Evolutionary conservation across 2,888 invertebrate species (phyloP).

Genomic region (Phlogophora meticulosa): DNA sequence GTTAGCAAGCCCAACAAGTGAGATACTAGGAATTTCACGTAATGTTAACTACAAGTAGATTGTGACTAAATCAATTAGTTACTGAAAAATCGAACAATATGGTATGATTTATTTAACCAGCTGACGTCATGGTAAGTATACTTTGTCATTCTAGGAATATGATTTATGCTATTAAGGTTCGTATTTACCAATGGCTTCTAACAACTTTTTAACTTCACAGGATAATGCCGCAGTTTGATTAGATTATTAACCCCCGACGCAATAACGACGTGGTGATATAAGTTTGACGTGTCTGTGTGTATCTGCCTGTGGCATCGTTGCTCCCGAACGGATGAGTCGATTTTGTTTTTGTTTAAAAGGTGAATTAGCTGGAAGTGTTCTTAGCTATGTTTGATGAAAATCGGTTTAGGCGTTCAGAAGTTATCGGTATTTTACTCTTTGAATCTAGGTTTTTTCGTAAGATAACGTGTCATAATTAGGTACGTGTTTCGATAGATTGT

Average conservation of each 20-base stretch:
- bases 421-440: no score
- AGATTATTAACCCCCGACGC: constrained; percentile 1
- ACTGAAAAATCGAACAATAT: neutral
- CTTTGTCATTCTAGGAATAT: neutral
- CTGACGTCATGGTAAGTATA: neutral
- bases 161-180: neutral
- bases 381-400: no score
- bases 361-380: no score
- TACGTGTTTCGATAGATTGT: no score
- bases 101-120: constrained; percentile 18
- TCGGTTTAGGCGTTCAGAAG: no score
- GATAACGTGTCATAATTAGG: no score
- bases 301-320: no score
- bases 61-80: constrained; percentile 52
- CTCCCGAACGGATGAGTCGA: no score
- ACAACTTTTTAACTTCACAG: neutral
- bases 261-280: no score
- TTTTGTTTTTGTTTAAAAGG: no score
- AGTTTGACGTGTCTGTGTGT: no score
- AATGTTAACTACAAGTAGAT: constrained; percentile 29
- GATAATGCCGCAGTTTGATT: neutral
- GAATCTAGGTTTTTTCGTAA: no score
- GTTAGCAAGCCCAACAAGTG: constrained; percentile 66
- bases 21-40: constrained; percentile 43
- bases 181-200: neutral